Evolutionary conservation across 2,113 vertebrate species (phyloP).

Genomic region (Hippoglossus stenolepis): DNA sequence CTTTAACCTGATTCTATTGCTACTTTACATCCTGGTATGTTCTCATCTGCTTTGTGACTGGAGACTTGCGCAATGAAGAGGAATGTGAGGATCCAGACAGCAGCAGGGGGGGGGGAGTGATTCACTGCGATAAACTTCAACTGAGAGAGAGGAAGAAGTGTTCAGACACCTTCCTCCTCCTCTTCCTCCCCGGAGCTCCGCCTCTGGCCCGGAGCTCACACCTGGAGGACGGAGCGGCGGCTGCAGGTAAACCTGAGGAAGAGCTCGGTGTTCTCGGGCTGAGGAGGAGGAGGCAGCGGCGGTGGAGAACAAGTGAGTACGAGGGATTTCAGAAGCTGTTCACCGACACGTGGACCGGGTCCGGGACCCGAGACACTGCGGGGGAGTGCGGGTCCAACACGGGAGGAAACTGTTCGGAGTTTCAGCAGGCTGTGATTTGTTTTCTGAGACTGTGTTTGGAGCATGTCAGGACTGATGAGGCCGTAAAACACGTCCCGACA

Average conservation of each 20-base stretch:
- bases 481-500: background rate
- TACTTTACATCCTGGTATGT: no score
- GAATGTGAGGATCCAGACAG: conserved; percentile 6
- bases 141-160: background rate
- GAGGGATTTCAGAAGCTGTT: no score
- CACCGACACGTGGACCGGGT: no score
- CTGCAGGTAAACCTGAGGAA: conserved; percentile 33
- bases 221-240: conserved; percentile 40
- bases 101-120: background rate
- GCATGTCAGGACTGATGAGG: no score
- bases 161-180: background rate
- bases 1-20: no score
- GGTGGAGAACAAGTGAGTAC: no score
- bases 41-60: no score
- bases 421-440: background rate
- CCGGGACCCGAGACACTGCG: no score
- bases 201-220: conserved; percentile 41
- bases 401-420: no score
- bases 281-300: no score
- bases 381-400: no score
- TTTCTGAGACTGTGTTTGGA: background rate
- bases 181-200: conserved; percentile 10
- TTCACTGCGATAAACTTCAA: no score
- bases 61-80: conserved; percentile 44
- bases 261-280: background rate